phyloP scores from a whole-genome alignment of 1,140 invertebrate species.

The Drosophila pruinosa region DNA sequence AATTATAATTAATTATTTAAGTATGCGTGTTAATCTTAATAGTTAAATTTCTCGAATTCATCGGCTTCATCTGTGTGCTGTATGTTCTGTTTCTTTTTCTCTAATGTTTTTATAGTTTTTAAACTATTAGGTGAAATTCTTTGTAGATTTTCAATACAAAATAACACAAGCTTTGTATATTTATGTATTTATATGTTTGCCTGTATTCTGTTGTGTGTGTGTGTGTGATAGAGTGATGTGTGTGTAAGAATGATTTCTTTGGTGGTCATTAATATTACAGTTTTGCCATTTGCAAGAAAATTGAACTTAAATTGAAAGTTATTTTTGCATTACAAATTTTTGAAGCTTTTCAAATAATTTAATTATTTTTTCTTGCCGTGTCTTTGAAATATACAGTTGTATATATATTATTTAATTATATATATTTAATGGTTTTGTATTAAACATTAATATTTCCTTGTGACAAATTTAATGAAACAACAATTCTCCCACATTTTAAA shows the following conservation, averaged over 20 bases:
- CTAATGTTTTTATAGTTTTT: conserved; percentile 43
- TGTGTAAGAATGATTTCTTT: conserved; percentile 28
- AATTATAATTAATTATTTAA: conserved; percentile 71
- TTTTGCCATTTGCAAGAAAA: conserved; percentile 19
- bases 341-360: conserved; percentile 53
- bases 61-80: neutral
- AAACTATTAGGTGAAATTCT: conserved; percentile 65
- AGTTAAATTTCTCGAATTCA: conserved; percentile 50
- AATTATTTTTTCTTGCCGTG: conserved; percentile 27
- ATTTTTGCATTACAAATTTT: conserved; percentile 42
- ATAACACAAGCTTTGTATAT: conserved; percentile 50
- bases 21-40: conserved; percentile 61
- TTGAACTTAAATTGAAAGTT: conserved; percentile 20
- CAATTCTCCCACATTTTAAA: conserved; percentile 65
- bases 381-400: conserved; percentile 33
- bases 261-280: conserved; percentile 30
- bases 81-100: conserved; percentile 12
- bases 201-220: conserved; percentile 7
- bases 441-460: conserved; percentile 66
- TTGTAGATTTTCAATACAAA: conserved; percentile 68
- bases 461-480: conserved; percentile 77
- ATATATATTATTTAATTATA: conserved; percentile 45
- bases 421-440: conserved; percentile 38
- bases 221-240: conserved; percentile 4
- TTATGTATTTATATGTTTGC: conserved; percentile 20